Evolutionary conservation across 2,888 invertebrate genomes (phyloP), one percentile per base, ranked within the genome.

Genomic region (Lasioglossum lativentre): DNA sequence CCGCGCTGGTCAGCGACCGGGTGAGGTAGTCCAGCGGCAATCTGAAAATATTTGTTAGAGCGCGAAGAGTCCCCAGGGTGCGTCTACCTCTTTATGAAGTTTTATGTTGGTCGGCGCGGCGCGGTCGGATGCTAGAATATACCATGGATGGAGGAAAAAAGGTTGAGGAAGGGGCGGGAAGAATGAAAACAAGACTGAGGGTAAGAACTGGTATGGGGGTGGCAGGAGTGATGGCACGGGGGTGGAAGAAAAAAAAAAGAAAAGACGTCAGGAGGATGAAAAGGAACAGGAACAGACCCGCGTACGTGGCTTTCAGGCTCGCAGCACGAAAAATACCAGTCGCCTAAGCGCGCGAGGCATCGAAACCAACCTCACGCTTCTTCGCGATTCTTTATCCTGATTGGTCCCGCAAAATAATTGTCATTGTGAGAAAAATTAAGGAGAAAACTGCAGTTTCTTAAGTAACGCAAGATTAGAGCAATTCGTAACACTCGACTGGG

Each of bases 31-130:
- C 73, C 52, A 81, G 81, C 80, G 81, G 80, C 90, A 88, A 88
- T 88, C 88, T 87, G 85, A 91, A 91, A 91, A 91, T 91, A 89
- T 90, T 90, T 90, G 86, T 91, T 88, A 78, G 73, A 82, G 63
- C 84, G 85, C 84, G 82, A 88, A 86, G 82, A 89, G 86, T 83
- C 85, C 85, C 89, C 78, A 34, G 85, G 81, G 88, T 88, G 80
- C 74, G 83, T 83, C 87, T 87, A 80, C 80, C 83, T 85, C 91
- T 90, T 91, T 91, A 92, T 90, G 87, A 91, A 91, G 91, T 91
- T 91, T 90, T 91, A 91, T 90, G 91, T 89, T 75, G 88, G 78
- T 84, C 83, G 75, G 79, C 47, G 47, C 19, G 19, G 19, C 30
- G 47, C 30, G 89, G 87, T 88, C 78, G 89, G 82, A 77, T 74